Base-by-base conservation (phyloP, 2,888 invertebrate species). In the Encarsia formosa region DNA sequence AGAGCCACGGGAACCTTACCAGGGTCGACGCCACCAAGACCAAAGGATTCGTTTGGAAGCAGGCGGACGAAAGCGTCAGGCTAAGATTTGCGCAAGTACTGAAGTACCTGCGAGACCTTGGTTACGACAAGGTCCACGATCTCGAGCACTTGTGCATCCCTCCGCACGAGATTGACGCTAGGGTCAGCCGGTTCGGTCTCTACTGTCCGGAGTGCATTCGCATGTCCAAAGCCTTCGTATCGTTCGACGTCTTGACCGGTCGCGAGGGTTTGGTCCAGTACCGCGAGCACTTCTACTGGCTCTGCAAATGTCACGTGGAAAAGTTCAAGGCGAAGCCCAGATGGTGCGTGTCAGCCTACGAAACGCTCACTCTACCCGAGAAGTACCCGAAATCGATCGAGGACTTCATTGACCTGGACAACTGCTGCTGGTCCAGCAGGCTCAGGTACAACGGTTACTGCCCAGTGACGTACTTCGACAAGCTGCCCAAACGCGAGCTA, bases 131-230 rank as follows among this genome's bases (percentile, higher is more conserved):
- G 58, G 74, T 79, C n/a, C 78, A 82, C 22, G 69, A 76, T 1
- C 67, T 80, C 13, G 70, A 74, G 16, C 74, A 77, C 41, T 76
- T 85, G 76, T 76, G 78, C 61, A 75, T 85, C 32, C 80, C 81
- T 0, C 79, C 80, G 41, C 69, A 77, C 56, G 78, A 77, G 59
- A 81, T 83, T 58, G 52, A 75, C 50, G 64, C 73, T 39, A 75
- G 77, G 52, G 77, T 79, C 67, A 78, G 81, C 26, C 47, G 56
- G 2, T 81, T 75, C 56, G 77, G 78, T 64, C 75, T 78, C 49
- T 76, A 79, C 62, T 86, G 85, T 61, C 84, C 84, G 1, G 64
- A 77, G 31, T 86, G 86, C 64, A 67, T 81, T n/a, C 69, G 70
- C 46, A 59, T 63, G 45, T 63, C 70, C 2, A 65, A 73, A 5